Evolutionary conservation across 2,113 vertebrate species (phyloP).

Genomic region (Ophiodon elongatus): DNA sequence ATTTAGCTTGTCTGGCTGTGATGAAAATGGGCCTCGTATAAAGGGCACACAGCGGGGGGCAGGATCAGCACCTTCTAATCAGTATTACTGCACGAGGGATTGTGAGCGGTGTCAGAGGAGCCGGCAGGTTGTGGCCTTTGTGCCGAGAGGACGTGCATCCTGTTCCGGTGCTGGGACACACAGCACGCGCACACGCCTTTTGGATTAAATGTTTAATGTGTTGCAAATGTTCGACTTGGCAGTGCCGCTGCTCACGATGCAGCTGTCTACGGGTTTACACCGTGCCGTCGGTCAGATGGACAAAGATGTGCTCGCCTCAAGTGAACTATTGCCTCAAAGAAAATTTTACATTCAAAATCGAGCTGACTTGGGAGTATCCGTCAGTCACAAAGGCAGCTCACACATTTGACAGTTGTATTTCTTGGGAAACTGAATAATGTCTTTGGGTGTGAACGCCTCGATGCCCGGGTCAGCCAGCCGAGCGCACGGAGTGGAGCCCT

Average conservation of each 20-base stretch:
- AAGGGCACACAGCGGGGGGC: slow-evolving; percentile 72
- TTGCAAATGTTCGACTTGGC: background rate
- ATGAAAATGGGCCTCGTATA: slow-evolving; percentile 78
- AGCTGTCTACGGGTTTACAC: background rate
- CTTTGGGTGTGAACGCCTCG: slow-evolving; percentile 21
- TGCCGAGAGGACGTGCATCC: slow-evolving; percentile 45
- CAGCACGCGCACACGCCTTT: slow-evolving; percentile 9
- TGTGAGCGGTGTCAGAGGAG: slow-evolving; percentile 48
- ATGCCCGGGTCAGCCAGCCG: slow-evolving; percentile 23
- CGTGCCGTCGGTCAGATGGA: slow-evolving; percentile 1
- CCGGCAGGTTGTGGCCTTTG: slow-evolving; percentile 42
- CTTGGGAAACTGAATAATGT: slow-evolving; percentile 16
- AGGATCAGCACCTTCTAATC: slow-evolving; percentile 67
- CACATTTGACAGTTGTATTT: background rate
- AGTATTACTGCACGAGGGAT: slow-evolving; percentile 48
- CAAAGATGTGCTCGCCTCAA: background rate
- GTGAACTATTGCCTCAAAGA: slow-evolving; percentile 8
- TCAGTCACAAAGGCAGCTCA: slow-evolving; percentile 13
- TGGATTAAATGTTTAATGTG: slow-evolving; percentile 21
- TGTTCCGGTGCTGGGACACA: slow-evolving; percentile 31
- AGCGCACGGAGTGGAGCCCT: slow-evolving; percentile 7
- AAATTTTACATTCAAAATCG: background rate
- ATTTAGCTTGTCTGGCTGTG: slow-evolving; percentile 76
- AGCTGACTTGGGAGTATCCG: background rate
- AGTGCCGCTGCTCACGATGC: slow-evolving; percentile 18